Evolutionary conservation across 2,797 vertebrate genomes (phyloP).

Genomic region (Smutsia temminckii): DNA sequence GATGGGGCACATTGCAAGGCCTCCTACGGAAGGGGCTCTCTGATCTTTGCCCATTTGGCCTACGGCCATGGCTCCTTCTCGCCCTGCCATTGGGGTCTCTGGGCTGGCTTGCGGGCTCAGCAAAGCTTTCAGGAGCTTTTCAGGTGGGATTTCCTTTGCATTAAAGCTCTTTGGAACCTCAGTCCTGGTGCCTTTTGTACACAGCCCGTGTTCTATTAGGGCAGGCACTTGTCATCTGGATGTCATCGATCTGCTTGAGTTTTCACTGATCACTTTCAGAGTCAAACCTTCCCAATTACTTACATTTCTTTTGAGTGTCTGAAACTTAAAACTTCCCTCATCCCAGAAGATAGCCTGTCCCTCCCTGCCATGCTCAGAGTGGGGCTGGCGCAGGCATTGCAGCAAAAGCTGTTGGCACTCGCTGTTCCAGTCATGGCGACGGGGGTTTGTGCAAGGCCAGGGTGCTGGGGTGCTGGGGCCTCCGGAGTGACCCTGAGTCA

Average conservation of each 20-base stretch:
- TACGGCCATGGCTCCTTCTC: accelerated
- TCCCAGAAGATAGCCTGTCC: not conserved
- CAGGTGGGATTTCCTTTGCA: not conserved
- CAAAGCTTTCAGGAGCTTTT: not conserved
- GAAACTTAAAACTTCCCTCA: not conserved
- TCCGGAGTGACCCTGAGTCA: not conserved
- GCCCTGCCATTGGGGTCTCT: not conserved
- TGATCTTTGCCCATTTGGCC: not conserved
- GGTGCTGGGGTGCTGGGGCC: not conserved
- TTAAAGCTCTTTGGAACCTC: not conserved
- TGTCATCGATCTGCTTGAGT: not conserved
- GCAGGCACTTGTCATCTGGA: not conserved
- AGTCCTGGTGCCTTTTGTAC: not conserved
- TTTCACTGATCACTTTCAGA: not conserved
- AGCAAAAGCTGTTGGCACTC: not conserved
- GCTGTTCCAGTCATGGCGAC: not conserved
- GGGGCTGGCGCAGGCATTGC: not conserved
- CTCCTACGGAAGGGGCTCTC: conserved; percentile 45
- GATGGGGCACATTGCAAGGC: not conserved
- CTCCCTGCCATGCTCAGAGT: not conserved
- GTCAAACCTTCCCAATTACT: not conserved
- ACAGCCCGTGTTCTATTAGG: not conserved
- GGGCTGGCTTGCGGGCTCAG: not conserved
- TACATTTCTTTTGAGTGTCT: not conserved
- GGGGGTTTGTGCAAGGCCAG: not conserved